Percentiles rank a stretch among this genome's conserved stretches.
phyloP scores from a whole-genome alignment of 2,113 vertebrate species.

The Myiozetetes cayanensis region DNA sequence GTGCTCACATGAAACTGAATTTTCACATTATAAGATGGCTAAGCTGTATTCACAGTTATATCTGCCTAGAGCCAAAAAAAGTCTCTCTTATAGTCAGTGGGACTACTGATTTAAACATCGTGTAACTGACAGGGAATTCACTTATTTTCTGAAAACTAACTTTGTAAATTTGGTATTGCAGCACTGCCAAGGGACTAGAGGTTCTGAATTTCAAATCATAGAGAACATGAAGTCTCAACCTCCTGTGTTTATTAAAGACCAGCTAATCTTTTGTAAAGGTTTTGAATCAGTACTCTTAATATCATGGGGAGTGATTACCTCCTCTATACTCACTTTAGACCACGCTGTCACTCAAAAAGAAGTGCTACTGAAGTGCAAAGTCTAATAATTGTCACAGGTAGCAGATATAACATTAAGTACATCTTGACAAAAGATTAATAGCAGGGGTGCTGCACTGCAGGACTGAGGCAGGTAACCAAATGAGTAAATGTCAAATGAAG shows the following conservation, averaged over 20 bases:
- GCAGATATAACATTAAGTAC: conserved; percentile 49
- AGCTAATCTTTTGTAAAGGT: background rate
- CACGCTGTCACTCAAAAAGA: conserved; percentile 22
- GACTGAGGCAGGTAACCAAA: conserved; percentile 55
- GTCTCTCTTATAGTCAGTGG: background rate
- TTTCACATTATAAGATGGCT: background rate
- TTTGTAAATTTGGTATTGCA: background rate
- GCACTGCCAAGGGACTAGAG: background rate
- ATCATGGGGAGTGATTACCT: conserved; percentile 23
- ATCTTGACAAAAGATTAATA: conserved; percentile 62
- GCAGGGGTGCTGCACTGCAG: conserved; percentile 41
- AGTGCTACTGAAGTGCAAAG: conserved; percentile 28
- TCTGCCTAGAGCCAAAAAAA: background rate
- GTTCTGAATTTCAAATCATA: background rate
- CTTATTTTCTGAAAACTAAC: background rate
- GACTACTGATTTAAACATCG: background rate
- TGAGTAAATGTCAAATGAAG: conserved; percentile 61
- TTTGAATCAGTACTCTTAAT: background rate
- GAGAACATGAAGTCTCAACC: background rate
- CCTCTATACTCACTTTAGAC: background rate
- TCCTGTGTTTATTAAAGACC: background rate
- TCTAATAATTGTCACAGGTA: conserved; percentile 53
- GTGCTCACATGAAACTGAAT: background rate
- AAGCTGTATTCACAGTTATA: background rate
- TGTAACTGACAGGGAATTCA: background rate